These are phyloP conservation scores for Phyllotreta striolata DNA, from an alignment of 2,888 invertebrate genomes.

Conservation along the genomic window DNA sequence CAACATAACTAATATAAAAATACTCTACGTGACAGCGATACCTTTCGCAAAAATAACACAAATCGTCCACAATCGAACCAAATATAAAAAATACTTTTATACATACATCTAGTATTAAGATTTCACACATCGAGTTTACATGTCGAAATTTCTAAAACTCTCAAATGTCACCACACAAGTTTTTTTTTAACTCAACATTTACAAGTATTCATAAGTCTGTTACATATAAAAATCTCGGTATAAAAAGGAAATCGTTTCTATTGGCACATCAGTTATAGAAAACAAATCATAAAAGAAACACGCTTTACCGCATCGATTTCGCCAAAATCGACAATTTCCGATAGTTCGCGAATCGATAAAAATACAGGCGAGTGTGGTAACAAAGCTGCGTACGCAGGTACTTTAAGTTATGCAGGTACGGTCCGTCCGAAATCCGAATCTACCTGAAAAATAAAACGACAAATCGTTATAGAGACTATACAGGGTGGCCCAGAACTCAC, in stretches of 20 bases:
- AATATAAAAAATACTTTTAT: slow-evolving; percentile 16
- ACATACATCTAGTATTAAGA: slow-evolving; percentile 18
- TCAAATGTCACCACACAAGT: slow-evolving; percentile 46
- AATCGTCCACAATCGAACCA: slow-evolving; percentile 4
- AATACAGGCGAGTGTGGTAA: slow-evolving; percentile 59
- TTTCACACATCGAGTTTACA: slow-evolving; percentile 25
- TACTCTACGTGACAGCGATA: no score
- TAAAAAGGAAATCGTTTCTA: slow-evolving; percentile 42
- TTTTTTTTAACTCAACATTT: slow-evolving; percentile 29
- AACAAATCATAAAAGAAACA: slow-evolving; percentile 13
- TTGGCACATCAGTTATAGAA: slow-evolving; percentile 48
- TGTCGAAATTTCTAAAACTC: slow-evolving; percentile 22
- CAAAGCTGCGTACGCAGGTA: slow-evolving; percentile 55
- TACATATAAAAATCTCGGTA: slow-evolving; percentile 34
- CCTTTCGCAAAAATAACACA: no score
- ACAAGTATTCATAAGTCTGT: slow-evolving; percentile 9
- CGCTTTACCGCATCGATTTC: slow-evolving; percentile 16
- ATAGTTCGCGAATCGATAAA: no score
- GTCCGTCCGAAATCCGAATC: slow-evolving; percentile 29
- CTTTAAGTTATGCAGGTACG: slow-evolving; percentile 56
- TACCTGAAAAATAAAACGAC: slow-evolving; percentile 12
- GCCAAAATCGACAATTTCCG: no score
- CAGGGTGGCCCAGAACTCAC: no score
- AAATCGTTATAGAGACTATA: not conserved
- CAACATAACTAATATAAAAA: no score